Evolutionary conservation across 2,888 invertebrate species (phyloP), one percentile per base, ranked within the genome.

Genomic region (Ganaspis brasiliensis): DNA sequence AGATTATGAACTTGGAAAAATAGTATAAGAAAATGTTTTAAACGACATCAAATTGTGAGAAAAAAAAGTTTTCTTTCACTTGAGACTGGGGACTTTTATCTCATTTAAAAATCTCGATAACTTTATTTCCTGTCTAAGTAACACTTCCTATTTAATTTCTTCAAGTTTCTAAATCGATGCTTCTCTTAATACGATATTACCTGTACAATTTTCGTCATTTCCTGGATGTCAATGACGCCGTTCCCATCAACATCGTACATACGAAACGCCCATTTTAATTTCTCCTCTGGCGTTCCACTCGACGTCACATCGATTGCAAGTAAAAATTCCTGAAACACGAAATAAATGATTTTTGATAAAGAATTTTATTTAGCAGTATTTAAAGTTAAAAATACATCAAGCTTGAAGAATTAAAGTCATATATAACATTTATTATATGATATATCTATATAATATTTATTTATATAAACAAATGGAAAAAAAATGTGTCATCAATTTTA

Each of bases 201-300:
- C 97, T 98, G 98, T 84, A 99, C 98, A 91, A 99, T 99, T 94
- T 99, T 98, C 83, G 98, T 98, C 99, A 99, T 99, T 94, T 99
- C 99, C 92, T 98, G 97, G 89, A 98, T 97, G 92, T 99, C 98
- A 92, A 99, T 99, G 88, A 98, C 97, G 79, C 98, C 99, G 91
- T 99, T 99, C 70, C 98, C 98, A 92, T 99, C 98, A 59, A 99
- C 98, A 92, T 99, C 98, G 92, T 99, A 98, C 98, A 98, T 98
- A 91, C 98, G 96, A 94, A 99, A 99, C 82, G 99, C 99, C 98
- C 99, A 98, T 93, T 98, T 98, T 83, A 99, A 94, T 92, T 99
- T 99, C 92, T 99, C 98, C 92, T 99, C 98, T 31, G 98, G 98
- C 83, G 98, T 98, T 82, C 98, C 98, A 89, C 98, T 98, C 86